phyloP scores from a whole-genome alignment of 2,797 vertebrate species.

The Phataginus tetradactyla region DNA sequence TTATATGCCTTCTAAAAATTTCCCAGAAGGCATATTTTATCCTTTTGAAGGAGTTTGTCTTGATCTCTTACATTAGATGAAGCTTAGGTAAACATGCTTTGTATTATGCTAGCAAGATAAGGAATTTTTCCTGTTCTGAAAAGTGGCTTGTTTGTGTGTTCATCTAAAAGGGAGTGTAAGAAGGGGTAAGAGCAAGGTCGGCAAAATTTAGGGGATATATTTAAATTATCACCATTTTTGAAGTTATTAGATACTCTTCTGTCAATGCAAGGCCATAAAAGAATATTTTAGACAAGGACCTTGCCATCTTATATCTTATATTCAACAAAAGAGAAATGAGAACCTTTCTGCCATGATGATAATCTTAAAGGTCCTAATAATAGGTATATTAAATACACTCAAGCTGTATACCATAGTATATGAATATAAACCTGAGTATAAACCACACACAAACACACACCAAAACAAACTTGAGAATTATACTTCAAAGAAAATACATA shows the following conservation, averaged over 20 bases:
- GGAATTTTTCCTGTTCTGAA: not conserved
- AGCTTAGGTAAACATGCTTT: not conserved
- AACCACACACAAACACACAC: not conserved
- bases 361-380: not conserved
- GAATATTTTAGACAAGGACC: not conserved
- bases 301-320: not conserved
- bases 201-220: not conserved
- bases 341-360: not conserved
- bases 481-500: not conserved
- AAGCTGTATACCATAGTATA: not conserved
- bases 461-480: not conserved
- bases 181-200: not conserved
- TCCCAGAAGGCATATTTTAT: not conserved
- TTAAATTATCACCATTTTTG: not conserved
- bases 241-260: not conserved
- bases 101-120: not conserved
- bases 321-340: not conserved
- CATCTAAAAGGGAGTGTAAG: not conserved
- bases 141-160: not conserved
- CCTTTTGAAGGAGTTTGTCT: not conserved
- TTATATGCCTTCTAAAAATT: not conserved
- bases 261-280: not conserved
- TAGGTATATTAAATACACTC: not conserved
- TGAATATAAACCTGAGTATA: not conserved
- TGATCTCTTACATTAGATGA: not conserved